Conservation (phyloP, 2,888 invertebrate genomes). For the Dasysyrphus albostriatus region DNA sequence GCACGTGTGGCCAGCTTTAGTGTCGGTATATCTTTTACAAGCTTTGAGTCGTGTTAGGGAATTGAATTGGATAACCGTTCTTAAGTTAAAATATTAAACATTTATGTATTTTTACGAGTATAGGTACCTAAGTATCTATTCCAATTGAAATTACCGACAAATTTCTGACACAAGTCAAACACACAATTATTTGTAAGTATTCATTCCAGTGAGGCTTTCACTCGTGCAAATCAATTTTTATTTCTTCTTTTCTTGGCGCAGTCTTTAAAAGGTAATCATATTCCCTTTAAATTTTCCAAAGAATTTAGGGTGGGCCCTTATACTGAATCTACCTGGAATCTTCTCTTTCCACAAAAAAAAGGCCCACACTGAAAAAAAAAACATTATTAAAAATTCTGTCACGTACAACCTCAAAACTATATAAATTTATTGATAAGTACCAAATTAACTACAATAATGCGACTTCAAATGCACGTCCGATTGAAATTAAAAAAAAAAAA, state of each 20-base stretch:
- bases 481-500: constrained; percentile 36
- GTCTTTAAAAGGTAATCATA: background rate
- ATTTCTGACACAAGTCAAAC: too few relatives aligned
- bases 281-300: background rate
- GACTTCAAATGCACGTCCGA: constrained; percentile 55
- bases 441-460: constrained; percentile 12
- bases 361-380: background rate
- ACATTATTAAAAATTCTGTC: constrained; percentile 43
- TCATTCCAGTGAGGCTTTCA: background rate
- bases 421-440: constrained; percentile 40
- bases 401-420: constrained; percentile 56
- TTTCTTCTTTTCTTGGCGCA: background rate
- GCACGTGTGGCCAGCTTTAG: too few relatives aligned
- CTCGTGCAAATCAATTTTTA: background rate
- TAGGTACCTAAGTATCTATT: too few relatives aligned
- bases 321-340: constrained; percentile 2
- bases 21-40: too few relatives aligned
- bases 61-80: too few relatives aligned
- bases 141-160: too few relatives aligned
- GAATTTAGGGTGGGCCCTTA: constrained; percentile 39
- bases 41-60: too few relatives aligned
- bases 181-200: too few relatives aligned
- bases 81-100: too few relatives aligned
- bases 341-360: background rate
- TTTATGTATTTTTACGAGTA: too few relatives aligned